Base-by-base conservation (phyloP, 1,140 invertebrate genomes). In the Glossosoma conforme region DNA sequence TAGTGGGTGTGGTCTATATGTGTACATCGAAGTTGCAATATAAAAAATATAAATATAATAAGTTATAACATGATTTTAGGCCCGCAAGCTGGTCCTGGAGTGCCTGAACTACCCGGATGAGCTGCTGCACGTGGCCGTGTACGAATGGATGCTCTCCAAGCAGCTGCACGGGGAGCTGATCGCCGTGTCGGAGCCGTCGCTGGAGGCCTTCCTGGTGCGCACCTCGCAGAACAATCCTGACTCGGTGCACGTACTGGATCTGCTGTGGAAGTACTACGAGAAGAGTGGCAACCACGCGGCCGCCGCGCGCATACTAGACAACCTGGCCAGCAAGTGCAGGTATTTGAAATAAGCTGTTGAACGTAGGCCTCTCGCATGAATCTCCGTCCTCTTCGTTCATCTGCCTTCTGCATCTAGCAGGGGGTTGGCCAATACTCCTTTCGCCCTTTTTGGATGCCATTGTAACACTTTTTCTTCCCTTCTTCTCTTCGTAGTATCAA, bases 211-310 rank as follows among this genome's bases (percentile, higher is more conserved):
- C 62, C 65, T 96, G 10, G 81, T 84, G 41, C 77, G 83, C 19
- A 75, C 78, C 47, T 70, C 78, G 1, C 62, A 69, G 30, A 65
- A 69, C 32, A 69, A 75, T 44, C 67, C 70, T 2, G 72, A 79
- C 15, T 76, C 79, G 51, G 68, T 85, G 1, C 77, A 79, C 41
- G 78, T 89, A 3, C 79, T 91, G 35, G 93, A 98, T 68, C 74
- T 98, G 45, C 71, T 98, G 11, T 98, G 95, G 95, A 93, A 93
- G 67, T 95, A 89, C 67, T 95, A 98, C 63, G 94, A 98, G 66
- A 87, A 87, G 62, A 89, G 85, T 62, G 86, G 86, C 21, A 91
- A 97, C 66, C 95, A 95, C 67, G 80, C 86, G 6, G 87, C 89
- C 8, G 95, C 95, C n/a, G 93, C 96, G 2, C 85, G 88, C 61